Evolutionary conservation across 2,797 vertebrate genomes (phyloP), one percentile per base, ranked within the genome.

Genomic region (Borostomias antarcticus): DNA sequence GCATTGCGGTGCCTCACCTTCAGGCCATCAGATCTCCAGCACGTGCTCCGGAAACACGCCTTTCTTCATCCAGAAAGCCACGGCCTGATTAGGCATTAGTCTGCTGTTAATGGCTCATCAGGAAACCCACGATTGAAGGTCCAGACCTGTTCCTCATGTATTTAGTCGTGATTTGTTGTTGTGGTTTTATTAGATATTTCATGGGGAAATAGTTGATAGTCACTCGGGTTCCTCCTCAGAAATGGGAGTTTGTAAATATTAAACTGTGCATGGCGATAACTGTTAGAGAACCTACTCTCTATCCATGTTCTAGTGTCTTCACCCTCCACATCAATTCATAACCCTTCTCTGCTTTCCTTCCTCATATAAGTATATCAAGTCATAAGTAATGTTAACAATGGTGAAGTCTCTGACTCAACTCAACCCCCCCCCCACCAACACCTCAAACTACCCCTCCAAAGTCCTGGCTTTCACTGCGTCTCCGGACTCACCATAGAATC

Each of bases 41-140:
- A 76, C 75, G 40, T 83, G 85, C 81, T 76, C 78, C 74, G 60
- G 66, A 86, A 87, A 89, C 58, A 52, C 19, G 66, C 70, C 70
- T 50, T 50, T 89, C 78, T 85, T 87, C 84, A 85, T 89, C 84
- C 80, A 68, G 37, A 57, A 83, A 82, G 83, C 86, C 79, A 81
- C 77, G 86, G 80, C 50, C 74, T 65, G 56, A 83, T 85, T 79
- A 80, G 74, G 78, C 76, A 86, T 82, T 76, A 80, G 85, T 85
- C 85, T 78, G 71, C 75, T 76, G 50, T 68, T 48, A 73, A 57
- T 69, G 75, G 60, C 62, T 73, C 73, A 74, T 72, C 79, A 77
- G 78, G 33, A 45, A 64, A 29, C 32, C 58, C 68, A 79, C 74
- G 73, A 82, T 79, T 72, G 71, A 69, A 30, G 59, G 65, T 59